Base-by-base conservation (phyloP, 2,888 invertebrate genomes). In the Heliconius ismenius region DNA sequence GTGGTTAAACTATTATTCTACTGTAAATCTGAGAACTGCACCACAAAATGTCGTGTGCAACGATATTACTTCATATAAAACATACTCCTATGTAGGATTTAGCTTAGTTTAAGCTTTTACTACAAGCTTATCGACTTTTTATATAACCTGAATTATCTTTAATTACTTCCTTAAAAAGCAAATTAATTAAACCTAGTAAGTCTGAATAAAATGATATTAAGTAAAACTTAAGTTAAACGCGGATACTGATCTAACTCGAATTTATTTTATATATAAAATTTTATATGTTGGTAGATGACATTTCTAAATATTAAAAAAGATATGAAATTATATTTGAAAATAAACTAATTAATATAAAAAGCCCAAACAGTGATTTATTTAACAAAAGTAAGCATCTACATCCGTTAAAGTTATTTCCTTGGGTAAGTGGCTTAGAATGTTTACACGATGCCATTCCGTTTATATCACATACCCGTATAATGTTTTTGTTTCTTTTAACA, bases 401-500 rank as follows among this genome's bases (percentile, higher is more conserved):
- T 78, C 68, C 76, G 58, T 28, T 62, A 28, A 67, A 58, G n/a
- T n/a, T n/a, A n/a, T n/a, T 58, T 65, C 69, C 62, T 80, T 81
- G 58, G 10, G n/a, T 18, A 84, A 86, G 85, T 83, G 84, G 81
- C 70, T 49, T 78, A 78, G 80, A 83, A 62, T 87, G 87, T 88
- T 88, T 87, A 87, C 84, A 85, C 81, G 83, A 79, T 80, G 82
- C 81, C 81, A 80, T 78, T 54, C 63, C 75, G 81, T 76, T 81
- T 82, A 77, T 85, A 85, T 85, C 83, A 88, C 88, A 86, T 76
- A 28, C 70, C 77, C 43, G 73, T 60, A 63, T 73, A 67, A 65
- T 79, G 81, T 83, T 83, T 84, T 85, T 83, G 82, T 86, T 85
- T 88, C 11, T 89, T 87, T 80, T 84, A 87, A 86, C 21, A 49